phyloP scores from a whole-genome alignment of 2,113 vertebrate genomes.

The Mastomys natalensis region DNA sequence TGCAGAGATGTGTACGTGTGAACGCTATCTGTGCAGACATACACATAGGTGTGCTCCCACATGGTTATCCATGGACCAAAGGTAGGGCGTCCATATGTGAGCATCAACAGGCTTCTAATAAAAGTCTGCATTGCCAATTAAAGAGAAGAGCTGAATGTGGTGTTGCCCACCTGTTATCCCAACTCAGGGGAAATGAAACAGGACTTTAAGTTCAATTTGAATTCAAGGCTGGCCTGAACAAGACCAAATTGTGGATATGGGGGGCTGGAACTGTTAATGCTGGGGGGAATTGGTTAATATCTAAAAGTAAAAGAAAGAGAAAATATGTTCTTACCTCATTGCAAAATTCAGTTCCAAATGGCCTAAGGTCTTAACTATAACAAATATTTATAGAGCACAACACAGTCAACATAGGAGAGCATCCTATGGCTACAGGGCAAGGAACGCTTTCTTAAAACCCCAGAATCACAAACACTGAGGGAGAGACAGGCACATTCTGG shows the following conservation, averaged over 20 bases:
- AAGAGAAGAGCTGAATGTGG: background rate
- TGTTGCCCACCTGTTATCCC: background rate
- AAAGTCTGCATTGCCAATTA: background rate
- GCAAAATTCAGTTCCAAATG: background rate
- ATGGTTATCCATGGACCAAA: background rate
- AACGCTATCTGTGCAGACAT: background rate
- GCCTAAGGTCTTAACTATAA: background rate
- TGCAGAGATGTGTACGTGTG: background rate
- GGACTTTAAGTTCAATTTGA: background rate
- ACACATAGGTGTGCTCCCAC: no score
- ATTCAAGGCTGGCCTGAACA: background rate
- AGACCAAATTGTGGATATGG: background rate
- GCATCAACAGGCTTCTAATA: background rate
- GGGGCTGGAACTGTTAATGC: background rate
- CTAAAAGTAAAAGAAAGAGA: background rate
- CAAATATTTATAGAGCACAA: background rate
- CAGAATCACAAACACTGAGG: background rate
- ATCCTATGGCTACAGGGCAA: background rate
- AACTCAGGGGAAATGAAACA: background rate
- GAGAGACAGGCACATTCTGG: background rate
- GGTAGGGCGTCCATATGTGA: rapidly evolving
- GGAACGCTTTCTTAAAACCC: background rate
- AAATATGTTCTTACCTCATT: background rate
- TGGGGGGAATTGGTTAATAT: background rate
- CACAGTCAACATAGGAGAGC: background rate